phyloP scores from a whole-genome alignment of 2,888 invertebrate species.

The Platyscelio sp. region DNA sequence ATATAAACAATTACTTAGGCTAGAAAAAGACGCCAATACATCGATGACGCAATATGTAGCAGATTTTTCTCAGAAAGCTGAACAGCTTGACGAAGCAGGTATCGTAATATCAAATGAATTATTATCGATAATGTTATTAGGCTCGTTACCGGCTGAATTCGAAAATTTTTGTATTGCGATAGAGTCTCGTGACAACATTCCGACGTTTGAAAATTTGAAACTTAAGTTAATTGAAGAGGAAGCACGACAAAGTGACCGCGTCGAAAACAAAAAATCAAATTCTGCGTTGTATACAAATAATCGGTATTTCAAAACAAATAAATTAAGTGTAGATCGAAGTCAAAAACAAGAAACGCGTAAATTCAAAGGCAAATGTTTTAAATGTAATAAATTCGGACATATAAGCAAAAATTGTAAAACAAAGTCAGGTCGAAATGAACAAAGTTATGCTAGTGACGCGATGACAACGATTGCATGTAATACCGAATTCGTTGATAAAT shows the following conservation, averaged over 20 bases:
- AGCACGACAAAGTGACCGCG: constrained; percentile 21
- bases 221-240: constrained; percentile 51
- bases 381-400: too few species aligned
- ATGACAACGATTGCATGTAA: constrained; percentile 45
- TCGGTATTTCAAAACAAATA: not conserved
- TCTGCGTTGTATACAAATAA: constrained; percentile 25
- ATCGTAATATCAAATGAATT: constrained; percentile 65
- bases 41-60: constrained; percentile 41
- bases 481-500: constrained; percentile 1
- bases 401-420: not conserved
- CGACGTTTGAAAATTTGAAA: constrained; percentile 43
- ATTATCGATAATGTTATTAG: constrained; percentile 70
- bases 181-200: constrained; percentile 47
- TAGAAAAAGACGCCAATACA: constrained; percentile 30
- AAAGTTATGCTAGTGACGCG: constrained; percentile 19
- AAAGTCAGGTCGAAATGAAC: not conserved
- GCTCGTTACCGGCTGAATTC: constrained; percentile 66
- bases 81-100: constrained; percentile 4
- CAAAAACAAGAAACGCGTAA: not conserved
- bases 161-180: constrained; percentile 63
- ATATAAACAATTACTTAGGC: constrained; percentile 28
- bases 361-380: too few species aligned
- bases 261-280: not conserved
- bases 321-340: not conserved
- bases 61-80: constrained; percentile 36